Evolutionary conservation across 2,113 vertebrate species (phyloP).

Genomic region (Tragelaphus scriptus): DNA sequence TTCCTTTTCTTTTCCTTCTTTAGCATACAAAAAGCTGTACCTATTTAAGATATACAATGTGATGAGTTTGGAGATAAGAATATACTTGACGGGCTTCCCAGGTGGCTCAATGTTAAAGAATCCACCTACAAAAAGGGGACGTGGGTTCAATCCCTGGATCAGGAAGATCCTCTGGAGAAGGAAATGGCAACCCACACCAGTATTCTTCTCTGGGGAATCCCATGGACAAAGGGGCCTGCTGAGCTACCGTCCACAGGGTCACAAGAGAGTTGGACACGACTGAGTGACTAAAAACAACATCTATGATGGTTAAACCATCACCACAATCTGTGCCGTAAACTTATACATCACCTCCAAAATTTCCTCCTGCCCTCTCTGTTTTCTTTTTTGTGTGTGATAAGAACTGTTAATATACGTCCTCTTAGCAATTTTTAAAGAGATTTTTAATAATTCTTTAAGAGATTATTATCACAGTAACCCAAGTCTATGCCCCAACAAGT

Average conservation of each 20-base stretch:
- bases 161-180: neutral
- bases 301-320: neutral
- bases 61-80: neutral
- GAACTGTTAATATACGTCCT: neutral
- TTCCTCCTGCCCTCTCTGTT: neutral
- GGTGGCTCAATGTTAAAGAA: neutral
- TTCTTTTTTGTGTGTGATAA: neutral
- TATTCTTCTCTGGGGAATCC: neutral
- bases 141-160: neutral
- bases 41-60: neutral
- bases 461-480: neutral
- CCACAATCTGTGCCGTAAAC: neutral
- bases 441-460: neutral
- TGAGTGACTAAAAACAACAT: neutral
- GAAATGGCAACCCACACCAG: neutral
- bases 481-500: neutral
- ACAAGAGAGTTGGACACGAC: neutral
- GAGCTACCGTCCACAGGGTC: neutral
- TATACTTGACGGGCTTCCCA: neutral
- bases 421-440: neutral
- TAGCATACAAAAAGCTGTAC: neutral
- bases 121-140: neutral
- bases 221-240: neutral
- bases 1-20: neutral
- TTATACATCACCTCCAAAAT: neutral